These are phyloP conservation scores for Ochropacha duplaris DNA, from an alignment of 2,888 invertebrate genomes.

Conservation along the genomic window DNA sequence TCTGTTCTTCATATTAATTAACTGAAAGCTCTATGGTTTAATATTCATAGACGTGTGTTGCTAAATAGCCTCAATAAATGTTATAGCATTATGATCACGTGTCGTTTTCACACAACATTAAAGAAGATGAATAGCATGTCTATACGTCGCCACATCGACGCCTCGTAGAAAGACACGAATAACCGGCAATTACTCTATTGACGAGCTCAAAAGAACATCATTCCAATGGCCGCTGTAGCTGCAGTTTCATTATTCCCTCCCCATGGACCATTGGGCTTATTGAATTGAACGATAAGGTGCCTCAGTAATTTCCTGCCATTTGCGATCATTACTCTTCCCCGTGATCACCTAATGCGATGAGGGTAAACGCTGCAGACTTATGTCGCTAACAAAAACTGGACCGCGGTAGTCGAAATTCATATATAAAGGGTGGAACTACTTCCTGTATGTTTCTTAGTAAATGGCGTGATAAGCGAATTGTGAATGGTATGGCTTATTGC, in stretches of 20 bases:
- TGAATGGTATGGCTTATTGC: conserved; percentile 13
- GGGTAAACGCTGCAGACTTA: neutral
- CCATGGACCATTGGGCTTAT: conserved; percentile 69
- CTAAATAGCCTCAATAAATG: conserved; percentile 5
- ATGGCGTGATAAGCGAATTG: conserved; percentile 11
- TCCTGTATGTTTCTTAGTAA: conserved; percentile 15
- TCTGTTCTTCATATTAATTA: neutral
- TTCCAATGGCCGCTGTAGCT: conserved; percentile 56
- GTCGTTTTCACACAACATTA: conserved; percentile 1
- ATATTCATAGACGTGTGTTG: neutral
- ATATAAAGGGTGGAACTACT: conserved; percentile 17
- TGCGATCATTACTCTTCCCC: conserved; percentile 72
- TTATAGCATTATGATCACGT: conserved; percentile 6
- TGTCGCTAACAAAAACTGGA: neutral
- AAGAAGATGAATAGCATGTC: conserved; percentile 15
- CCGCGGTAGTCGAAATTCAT: neutral
- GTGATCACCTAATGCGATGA: conserved; percentile 53
- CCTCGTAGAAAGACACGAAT: conserved; percentile 47
- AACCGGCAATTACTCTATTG: conserved; percentile 73
- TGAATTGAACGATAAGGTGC: conserved; percentile 80
- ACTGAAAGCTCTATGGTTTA: neutral
- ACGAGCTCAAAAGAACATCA: conserved; percentile 53
- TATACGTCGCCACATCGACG: conserved; percentile 24
- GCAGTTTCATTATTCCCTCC: conserved; percentile 79
- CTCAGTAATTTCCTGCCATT: conserved; percentile 80